Conservation (phyloP, 1,140 invertebrate species). For the Drosophila auraria region DNA sequence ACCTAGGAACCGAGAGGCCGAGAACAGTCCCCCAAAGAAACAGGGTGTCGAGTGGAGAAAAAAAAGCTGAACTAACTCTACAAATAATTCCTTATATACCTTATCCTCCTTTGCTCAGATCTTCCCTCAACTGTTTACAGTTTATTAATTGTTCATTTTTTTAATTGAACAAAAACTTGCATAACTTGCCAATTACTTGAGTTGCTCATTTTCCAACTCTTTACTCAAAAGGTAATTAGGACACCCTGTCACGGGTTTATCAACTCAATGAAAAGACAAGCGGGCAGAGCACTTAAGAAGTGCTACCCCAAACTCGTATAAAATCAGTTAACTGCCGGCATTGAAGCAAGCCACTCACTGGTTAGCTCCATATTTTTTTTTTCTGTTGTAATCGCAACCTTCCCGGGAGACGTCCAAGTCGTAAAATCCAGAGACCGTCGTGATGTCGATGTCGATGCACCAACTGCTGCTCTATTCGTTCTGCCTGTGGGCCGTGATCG, state of each 20-base stretch:
- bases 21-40: slow-evolving; percentile 12
- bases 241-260: slow-evolving; percentile 54
- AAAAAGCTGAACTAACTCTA: neutral
- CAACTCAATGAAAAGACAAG: slow-evolving; percentile 50
- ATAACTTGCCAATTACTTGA: no score
- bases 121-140: neutral
- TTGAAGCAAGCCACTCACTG: slow-evolving; percentile 59
- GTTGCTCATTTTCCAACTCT: neutral
- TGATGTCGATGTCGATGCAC: slow-evolving; percentile 60
- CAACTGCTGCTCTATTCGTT: slow-evolving; percentile 59
- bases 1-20: neutral
- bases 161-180: neutral
- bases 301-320: slow-evolving; percentile 66
- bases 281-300: slow-evolving; percentile 65
- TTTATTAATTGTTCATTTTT: neutral
- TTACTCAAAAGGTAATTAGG: neutral
- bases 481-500: slow-evolving; percentile 54
- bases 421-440: neutral
- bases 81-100: neutral
- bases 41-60: slow-evolving; percentile 43
- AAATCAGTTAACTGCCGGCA: slow-evolving; percentile 83
- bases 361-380: slow-evolving; percentile 17
- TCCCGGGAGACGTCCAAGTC: neutral
- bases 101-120: neutral
- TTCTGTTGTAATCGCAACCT: slow-evolving; percentile 1